Evolutionary conservation across 1,140 invertebrate species (phyloP), one percentile per base, ranked within the genome.

Genomic region (Pachyrhynchus sulphureomaculatus): DNA sequence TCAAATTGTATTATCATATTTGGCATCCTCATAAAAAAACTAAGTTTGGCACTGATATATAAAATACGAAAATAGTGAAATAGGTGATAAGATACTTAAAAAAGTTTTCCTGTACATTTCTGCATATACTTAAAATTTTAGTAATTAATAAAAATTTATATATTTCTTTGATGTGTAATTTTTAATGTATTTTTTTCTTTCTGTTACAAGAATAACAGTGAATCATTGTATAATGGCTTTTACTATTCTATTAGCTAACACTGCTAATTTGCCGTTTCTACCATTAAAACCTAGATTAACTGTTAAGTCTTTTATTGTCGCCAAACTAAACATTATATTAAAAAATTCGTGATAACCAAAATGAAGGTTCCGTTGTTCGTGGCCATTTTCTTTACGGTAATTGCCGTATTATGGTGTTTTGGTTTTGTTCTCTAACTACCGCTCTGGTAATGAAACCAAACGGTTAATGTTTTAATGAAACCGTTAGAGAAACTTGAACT

Each of bases 391-490:
- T 56, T 56, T 56, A 56, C 53, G 53, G 32, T 56, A 56, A 56
- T 33, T 23, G 53, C 53, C 12, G 26, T 47, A 41, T 56, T 56
- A 56, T 44, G 41, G 42, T 56, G 39, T 56, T 56, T 56, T 47
- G 53, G 53, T 56, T 56, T 56, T 56, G 53, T 56, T 56, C 42
- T 26, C 53, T 24, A 56, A 45, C 53, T 54, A 41, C 39, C 41
- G 42, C 39, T n/a, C n/a, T 23, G 26, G 53, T 47, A 45, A 44
- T 47, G 53, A 47, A 45, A 47, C 53, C 53, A 45, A 56, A 56
- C 53, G 53, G 39, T 56, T 56, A 56, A 56, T 47, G 42, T 44
- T 47, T 56, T 56, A 56, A 56, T 56, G 53, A 56, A 56, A 56
- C 33, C 53, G 42, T 45, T 37, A 21, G 34, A 15, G 42, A 56